Evolutionary conservation across 2,797 vertebrate species (phyloP).

Genomic region (Phaenicophaeus curvirostris): DNA sequence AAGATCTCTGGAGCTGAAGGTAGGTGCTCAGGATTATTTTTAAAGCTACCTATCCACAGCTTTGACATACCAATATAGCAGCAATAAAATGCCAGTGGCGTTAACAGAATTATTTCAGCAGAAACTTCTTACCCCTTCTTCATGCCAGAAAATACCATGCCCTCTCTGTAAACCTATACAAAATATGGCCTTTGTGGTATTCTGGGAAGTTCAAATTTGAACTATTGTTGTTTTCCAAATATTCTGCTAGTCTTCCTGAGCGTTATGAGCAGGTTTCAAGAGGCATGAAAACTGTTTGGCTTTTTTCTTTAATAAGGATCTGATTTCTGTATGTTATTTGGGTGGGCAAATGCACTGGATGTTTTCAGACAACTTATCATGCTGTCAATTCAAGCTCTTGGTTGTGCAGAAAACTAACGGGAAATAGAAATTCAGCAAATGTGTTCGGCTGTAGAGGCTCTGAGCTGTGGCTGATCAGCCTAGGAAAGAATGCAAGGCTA

Average conservation of each 20-base stretch:
- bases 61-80: background rate
- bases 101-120: background rate
- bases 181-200: background rate
- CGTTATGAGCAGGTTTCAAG: background rate
- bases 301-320: background rate
- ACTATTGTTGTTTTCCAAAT: constrained; percentile 26
- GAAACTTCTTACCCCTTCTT: background rate
- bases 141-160: background rate
- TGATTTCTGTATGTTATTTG: background rate
- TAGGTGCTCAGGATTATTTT: background rate
- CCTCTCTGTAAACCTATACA: background rate
- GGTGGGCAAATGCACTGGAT: background rate
- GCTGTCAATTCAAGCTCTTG: background rate
- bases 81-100: background rate
- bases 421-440: background rate
- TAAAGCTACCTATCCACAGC: background rate
- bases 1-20: background rate
- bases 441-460: background rate
- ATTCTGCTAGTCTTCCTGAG: background rate
- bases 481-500: background rate
- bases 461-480: background rate
- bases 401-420: background rate
- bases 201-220: background rate
- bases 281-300: background rate
- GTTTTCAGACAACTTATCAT: background rate